Percentiles rank a stretch among this genome's conserved stretches.
These are phyloP conservation scores for Lobophora halterata DNA, from an alignment of 2,888 invertebrate genomes.

Conservation along the genomic window DNA sequence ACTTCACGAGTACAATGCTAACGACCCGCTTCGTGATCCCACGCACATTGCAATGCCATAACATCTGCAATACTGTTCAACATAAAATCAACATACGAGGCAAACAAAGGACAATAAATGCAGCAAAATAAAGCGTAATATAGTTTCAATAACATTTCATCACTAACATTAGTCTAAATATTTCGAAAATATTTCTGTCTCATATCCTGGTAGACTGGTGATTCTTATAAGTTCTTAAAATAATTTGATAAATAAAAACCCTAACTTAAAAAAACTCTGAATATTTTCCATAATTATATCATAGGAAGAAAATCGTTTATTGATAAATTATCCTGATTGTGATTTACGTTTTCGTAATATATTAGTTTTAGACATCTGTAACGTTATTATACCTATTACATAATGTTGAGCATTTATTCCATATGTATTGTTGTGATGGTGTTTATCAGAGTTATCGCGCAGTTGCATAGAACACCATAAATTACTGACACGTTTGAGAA, in stretches of 20 bases:
- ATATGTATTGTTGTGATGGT: slow-evolving; percentile 21
- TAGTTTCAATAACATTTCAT: too few relatives aligned
- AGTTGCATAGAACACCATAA: slow-evolving; percentile 44
- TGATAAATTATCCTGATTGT: too few relatives aligned
- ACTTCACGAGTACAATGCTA: slow-evolving; percentile 40
- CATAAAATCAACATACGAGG: slow-evolving; percentile 2
- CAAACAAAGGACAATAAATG: not conserved
- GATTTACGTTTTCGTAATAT: too few relatives aligned
- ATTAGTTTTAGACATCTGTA: slow-evolving; percentile 17
- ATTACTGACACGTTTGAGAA: slow-evolving; percentile 42
- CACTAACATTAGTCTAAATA: too few relatives aligned
- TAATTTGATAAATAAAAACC: too few relatives aligned
- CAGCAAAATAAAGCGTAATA: too few relatives aligned
- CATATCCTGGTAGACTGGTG: too few relatives aligned
- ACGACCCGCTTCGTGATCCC: slow-evolving; percentile 33
- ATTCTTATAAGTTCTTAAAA: too few relatives aligned
- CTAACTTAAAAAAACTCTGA: too few relatives aligned
- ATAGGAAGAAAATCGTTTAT: too few relatives aligned
- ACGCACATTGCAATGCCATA: slow-evolving; percentile 28
- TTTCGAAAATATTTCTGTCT: too few relatives aligned
- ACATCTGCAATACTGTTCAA: slow-evolving; percentile 14
- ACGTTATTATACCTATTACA: slow-evolving; percentile 14
- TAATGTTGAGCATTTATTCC: slow-evolving; percentile 22
- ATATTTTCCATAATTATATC: too few relatives aligned
- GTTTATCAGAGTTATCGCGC: slow-evolving; percentile 44